Evolutionary conservation across 2,888 invertebrate species (phyloP).

Genomic region (Hartigia nigra): DNA sequence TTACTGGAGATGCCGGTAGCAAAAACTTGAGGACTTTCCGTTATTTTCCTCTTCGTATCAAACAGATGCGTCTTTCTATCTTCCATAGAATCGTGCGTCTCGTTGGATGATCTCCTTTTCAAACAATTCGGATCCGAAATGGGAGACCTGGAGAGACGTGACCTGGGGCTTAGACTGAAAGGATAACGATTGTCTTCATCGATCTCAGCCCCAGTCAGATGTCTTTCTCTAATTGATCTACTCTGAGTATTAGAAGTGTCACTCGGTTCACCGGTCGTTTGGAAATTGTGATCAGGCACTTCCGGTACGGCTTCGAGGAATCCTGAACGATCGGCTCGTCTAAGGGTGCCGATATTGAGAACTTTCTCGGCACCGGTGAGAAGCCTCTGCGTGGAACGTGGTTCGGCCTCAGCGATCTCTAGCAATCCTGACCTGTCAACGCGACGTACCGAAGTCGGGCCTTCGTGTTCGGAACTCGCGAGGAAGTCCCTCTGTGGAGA

Average conservation of each 20-base stretch:
- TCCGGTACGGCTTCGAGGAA: constrained; percentile 60
- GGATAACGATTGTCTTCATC: constrained; percentile 4
- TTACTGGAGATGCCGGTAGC: background rate
- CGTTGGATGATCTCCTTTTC: background rate
- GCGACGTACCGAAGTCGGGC: constrained; percentile 48
- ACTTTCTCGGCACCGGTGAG: constrained; percentile 33
- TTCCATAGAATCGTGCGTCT: background rate
- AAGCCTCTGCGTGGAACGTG: constrained; percentile 12
- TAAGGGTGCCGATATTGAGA: constrained; percentile 30
- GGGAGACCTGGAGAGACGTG: background rate
- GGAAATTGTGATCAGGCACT: constrained; percentile 45
- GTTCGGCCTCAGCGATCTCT: constrained; percentile 49
- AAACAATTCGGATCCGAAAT: background rate
- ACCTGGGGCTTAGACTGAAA: background rate
- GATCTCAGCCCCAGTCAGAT: constrained; percentile 42
- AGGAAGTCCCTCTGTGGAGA: background rate
- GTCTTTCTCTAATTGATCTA: constrained; percentile 35
- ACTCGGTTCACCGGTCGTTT: background rate
- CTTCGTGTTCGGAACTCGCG: background rate
- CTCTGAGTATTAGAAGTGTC: background rate
- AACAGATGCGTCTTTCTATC: background rate
- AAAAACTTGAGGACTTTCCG: background rate
- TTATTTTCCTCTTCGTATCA: background rate
- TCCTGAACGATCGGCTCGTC: constrained; percentile 52
- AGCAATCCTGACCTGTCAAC: constrained; percentile 59